Conservation (phyloP, 2,797 vertebrate genomes). For the Brotula barbata region DNA sequence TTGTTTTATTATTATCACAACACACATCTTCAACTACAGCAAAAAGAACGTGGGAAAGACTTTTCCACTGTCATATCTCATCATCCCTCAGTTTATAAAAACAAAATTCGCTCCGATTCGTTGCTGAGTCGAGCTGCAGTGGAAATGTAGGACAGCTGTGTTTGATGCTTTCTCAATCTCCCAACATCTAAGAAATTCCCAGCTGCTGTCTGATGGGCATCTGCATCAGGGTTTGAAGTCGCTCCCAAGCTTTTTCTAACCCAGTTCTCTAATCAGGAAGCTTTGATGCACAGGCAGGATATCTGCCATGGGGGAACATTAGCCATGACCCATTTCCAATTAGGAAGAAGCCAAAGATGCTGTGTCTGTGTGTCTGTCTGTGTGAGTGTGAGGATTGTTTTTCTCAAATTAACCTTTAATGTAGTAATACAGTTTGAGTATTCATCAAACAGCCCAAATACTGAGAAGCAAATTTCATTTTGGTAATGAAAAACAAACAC, state of each 20-base stretch:
- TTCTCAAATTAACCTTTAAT: background rate
- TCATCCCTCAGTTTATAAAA: background rate
- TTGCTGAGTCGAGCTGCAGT: background rate
- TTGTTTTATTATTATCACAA: slow-evolving; percentile 5
- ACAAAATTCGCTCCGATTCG: slow-evolving; percentile 16
- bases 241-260: slow-evolving; percentile 23
- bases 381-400: no score
- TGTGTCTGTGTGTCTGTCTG: background rate
- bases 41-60: slow-evolving; percentile 7
- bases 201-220: slow-evolving; percentile 16
- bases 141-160: background rate
- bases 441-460: background rate
- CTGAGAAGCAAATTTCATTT: no score
- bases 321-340: slow-evolving; percentile 51
- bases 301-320: slow-evolving; percentile 45
- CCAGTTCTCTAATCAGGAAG: slow-evolving; percentile 34
- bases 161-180: background rate
- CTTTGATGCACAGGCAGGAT: background rate
- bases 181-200: slow-evolving; percentile 3
- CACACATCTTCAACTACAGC: background rate
- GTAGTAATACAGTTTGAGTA: background rate
- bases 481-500: no score
- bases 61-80: slow-evolving; percentile 19
- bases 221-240: slow-evolving; percentile 24
- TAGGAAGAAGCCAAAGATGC: slow-evolving; percentile 22